These are phyloP conservation scores for Pterostichus niger DNA, from an alignment of 2,888 invertebrate species.

Conservation along the genomic window DNA sequence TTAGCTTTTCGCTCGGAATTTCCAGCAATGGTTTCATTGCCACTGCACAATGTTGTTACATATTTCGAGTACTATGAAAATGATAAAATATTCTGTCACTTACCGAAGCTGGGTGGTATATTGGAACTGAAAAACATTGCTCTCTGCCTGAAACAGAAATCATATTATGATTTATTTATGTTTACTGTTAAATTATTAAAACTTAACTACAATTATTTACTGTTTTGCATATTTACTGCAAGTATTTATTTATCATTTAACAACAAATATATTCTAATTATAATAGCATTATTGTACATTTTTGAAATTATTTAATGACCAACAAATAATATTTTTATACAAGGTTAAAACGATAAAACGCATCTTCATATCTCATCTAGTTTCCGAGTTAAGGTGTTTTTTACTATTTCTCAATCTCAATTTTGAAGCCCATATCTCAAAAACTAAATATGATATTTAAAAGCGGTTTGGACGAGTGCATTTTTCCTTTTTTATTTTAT, in stretches of 20 bases:
- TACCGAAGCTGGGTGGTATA: neutral
- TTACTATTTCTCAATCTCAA: too few species aligned
- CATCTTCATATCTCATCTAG: too few species aligned
- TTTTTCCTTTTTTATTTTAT: too few species aligned
- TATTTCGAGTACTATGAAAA: conserved; percentile 40
- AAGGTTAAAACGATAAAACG: too few species aligned
- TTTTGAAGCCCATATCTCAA: too few species aligned
- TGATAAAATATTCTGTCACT: conserved; percentile 41
- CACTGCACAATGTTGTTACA: conserved; percentile 25
- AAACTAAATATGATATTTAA: too few species aligned
- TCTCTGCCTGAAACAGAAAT: neutral
- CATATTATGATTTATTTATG: conserved; percentile 19
- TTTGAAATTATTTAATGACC: too few species aligned
- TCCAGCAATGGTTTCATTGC: conserved; percentile 19
- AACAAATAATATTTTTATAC: too few species aligned
- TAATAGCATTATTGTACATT: too few species aligned
- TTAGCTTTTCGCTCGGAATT: conserved; percentile 39
- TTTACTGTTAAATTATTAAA: conserved; percentile 28
- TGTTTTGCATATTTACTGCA: conserved; percentile 7
- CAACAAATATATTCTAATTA: neutral
- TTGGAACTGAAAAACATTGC: neutral
- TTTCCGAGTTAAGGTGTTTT: too few species aligned
- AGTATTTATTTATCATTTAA: conserved; percentile 31
- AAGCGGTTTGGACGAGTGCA: too few species aligned
- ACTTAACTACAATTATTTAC: conserved; percentile 21